phyloP scores from a whole-genome alignment of 2,113 vertebrate genomes.

The Alaudala cheleensis region DNA sequence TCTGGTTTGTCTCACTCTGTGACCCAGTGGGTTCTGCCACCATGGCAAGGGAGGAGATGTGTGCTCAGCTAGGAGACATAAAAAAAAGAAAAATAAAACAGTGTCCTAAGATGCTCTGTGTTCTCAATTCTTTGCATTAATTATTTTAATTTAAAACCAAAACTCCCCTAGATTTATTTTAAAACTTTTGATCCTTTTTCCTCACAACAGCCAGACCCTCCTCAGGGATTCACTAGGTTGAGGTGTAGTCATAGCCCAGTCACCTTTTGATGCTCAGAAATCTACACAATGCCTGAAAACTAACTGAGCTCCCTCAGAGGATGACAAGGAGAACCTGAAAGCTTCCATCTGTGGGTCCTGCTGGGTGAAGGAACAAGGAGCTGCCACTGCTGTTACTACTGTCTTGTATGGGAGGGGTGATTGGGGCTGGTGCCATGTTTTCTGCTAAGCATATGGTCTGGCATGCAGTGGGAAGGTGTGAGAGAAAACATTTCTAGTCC shows the following conservation, averaged over 20 bases:
- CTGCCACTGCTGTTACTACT: not conserved
- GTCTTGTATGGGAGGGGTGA: rapidly evolving
- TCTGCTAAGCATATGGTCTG: not conserved
- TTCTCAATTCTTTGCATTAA: not conserved
- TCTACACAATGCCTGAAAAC: not conserved
- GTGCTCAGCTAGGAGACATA: not conserved
- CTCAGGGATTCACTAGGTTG: not conserved
- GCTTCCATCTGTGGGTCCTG: not conserved
- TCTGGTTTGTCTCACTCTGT: not conserved
- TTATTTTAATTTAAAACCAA: not conserved
- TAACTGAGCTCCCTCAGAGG: not conserved
- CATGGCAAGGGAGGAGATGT: not conserved
- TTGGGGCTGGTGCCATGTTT: not conserved
- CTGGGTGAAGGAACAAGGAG: not conserved
- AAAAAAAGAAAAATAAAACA: not conserved
- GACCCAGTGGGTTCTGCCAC: not conserved
- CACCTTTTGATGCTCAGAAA: not conserved
- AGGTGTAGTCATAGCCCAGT: not conserved
- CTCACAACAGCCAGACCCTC: not conserved
- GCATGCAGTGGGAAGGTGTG: not conserved
- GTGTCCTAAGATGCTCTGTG: not conserved
- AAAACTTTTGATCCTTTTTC: not conserved
- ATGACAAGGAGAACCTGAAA: not conserved
- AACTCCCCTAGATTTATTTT: not conserved
- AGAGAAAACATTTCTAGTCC: not conserved